Evolutionary conservation across 2,797 vertebrate species (phyloP).

Genomic region (Vireo griseus): DNA sequence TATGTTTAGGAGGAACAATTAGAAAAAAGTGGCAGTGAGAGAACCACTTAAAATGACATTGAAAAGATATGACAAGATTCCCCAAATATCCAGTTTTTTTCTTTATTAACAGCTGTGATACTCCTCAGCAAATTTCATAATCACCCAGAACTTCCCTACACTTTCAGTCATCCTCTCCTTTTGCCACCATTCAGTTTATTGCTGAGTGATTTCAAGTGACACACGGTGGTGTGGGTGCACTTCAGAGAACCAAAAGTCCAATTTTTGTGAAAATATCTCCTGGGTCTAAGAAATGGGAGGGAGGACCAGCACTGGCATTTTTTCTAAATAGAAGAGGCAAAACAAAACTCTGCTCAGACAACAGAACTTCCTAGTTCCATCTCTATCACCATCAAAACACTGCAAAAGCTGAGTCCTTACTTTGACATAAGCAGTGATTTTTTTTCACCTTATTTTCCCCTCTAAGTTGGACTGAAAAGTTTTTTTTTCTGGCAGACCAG

Average conservation of each 20-base stretch:
- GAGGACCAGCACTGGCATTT: not conserved
- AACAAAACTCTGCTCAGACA: not conserved
- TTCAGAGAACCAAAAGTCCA: not conserved
- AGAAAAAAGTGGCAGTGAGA: not conserved
- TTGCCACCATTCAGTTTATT: not conserved
- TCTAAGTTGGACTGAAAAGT: constrained; percentile 56
- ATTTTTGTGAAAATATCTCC: not conserved
- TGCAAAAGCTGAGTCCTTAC: not conserved
- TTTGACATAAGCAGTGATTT: not conserved
- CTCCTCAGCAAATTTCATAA: not conserved
- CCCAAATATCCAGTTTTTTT: not conserved
- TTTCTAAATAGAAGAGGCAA: not conserved
- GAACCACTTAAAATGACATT: not conserved
- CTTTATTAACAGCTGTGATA: not conserved
- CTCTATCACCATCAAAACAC: not conserved
- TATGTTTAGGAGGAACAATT: not conserved
- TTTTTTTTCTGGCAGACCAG: constrained; percentile 47
- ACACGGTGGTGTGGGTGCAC: not conserved
- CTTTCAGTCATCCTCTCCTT: not conserved
- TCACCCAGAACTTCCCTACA: not conserved
- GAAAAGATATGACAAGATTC: not conserved
- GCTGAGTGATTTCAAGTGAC: not conserved
- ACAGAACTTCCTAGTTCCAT: not conserved
- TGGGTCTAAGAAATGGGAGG: not conserved
- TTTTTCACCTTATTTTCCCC: not conserved